Conservation (phyloP, 2,888 invertebrate genomes). For the Siphlonurus alternatus region DNA sequence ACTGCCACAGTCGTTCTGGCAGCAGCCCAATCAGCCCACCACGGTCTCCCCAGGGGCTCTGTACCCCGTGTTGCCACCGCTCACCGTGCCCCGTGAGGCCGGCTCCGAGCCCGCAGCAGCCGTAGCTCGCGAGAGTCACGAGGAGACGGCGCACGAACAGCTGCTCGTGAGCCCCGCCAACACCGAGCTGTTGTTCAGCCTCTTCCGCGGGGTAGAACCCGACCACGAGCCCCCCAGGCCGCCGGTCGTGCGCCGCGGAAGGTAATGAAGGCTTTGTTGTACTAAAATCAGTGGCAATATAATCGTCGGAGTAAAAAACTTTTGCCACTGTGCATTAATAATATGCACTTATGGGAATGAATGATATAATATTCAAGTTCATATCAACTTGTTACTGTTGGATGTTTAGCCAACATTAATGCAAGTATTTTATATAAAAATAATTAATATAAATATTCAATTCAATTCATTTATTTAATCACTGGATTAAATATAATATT, state of each 20-base stretch:
- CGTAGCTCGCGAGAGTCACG: background rate
- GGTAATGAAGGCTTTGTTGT: conserved; percentile 17
- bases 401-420: too few species aligned
- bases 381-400: too few species aligned
- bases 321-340: too few species aligned
- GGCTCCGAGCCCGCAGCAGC: background rate
- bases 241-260: conserved; percentile 19
- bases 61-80: conserved; percentile 26
- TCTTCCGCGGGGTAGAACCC: conserved; percentile 29
- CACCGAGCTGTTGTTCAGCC: conserved; percentile 31
- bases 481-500: too few species aligned
- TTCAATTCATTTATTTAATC: too few species aligned
- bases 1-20: conserved; percentile 35
- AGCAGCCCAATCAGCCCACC: conserved; percentile 31
- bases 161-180: conserved; percentile 21
- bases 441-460: too few species aligned
- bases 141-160: conserved; percentile 10
- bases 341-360: too few species aligned
- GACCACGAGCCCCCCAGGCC: conserved; percentile 20
- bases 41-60: conserved; percentile 27
- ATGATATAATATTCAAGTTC: too few species aligned
- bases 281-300: too few species aligned
- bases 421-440: too few species aligned
- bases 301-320: too few species aligned
- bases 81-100: conserved; percentile 14